Conservation (phyloP, 2,888 invertebrate species). For the Blastobasis adustella region DNA sequence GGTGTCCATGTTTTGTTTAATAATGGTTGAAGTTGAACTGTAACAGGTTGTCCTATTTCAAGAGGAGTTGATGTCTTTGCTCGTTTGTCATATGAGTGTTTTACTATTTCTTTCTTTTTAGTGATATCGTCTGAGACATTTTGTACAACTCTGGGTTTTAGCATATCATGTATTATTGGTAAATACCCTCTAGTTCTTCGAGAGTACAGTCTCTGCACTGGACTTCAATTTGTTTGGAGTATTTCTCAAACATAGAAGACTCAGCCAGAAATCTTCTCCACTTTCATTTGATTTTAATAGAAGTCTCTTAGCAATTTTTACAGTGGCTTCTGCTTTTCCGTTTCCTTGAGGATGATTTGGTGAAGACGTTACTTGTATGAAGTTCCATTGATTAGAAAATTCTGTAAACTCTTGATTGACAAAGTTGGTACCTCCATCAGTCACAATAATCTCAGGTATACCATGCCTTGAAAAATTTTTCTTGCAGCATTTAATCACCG, state of each 20-base stretch:
- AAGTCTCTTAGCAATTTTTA: neutral
- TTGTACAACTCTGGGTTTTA: neutral
- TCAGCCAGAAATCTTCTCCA: neutral
- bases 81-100: too few relatives aligned
- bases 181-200: neutral
- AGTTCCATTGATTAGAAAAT: neutral
- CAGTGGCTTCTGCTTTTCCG: neutral
- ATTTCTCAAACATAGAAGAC: neutral
- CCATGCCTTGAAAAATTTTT: too few relatives aligned
- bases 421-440: neutral
- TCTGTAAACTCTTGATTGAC: neutral
- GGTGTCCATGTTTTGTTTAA: too few relatives aligned
- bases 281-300: neutral
- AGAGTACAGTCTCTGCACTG: neutral
- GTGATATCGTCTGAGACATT: slow-evolving; percentile 21
- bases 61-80: too few relatives aligned
- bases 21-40: too few relatives aligned
- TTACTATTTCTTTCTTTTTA: too few relatives aligned
- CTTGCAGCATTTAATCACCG: too few relatives aligned
- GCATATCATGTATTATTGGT: neutral
- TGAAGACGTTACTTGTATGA: neutral
- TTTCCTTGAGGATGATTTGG: neutral
- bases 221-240: neutral
- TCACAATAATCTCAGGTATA: too few relatives aligned
- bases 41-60: too few relatives aligned